Percentiles rank a stretch among this genome's conserved stretches.
phyloP scores from a whole-genome alignment of 2,797 vertebrate genomes.

The Pyrocephalus nanus region DNA sequence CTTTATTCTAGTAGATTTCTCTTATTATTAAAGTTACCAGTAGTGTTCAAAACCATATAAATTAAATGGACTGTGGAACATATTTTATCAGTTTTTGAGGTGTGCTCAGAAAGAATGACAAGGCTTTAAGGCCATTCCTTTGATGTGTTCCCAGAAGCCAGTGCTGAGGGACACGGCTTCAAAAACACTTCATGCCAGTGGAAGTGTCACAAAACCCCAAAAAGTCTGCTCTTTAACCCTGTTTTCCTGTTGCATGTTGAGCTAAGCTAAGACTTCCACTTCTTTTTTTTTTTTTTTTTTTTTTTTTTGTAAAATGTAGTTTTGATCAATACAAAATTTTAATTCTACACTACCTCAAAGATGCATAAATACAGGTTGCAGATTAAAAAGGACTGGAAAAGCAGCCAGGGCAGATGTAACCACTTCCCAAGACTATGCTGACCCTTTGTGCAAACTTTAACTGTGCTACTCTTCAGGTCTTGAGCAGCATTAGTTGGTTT shows the following conservation, averaged over 20 bases:
- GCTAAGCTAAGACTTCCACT: not conserved
- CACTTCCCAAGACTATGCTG: not conserved
- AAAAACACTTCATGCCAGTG: not conserved
- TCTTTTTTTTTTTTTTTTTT: not conserved
- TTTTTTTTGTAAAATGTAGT: not conserved
- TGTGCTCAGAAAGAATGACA: not conserved
- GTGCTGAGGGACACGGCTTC: not conserved
- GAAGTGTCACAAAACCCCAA: not conserved
- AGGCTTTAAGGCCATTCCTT: not conserved
- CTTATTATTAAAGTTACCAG: not conserved
- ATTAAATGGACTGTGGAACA: not conserved
- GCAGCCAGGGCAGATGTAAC: not conserved
- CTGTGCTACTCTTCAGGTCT: not conserved
- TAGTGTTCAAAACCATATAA: not conserved
- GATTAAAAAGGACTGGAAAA: not conserved
- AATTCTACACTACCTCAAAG: not conserved
- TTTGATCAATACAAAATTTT: not conserved
- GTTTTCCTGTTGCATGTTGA: not conserved
- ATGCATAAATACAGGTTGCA: not conserved
- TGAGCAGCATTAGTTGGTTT: not conserved
- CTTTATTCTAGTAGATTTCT: not conserved
- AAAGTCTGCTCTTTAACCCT: not conserved
- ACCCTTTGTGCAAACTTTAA: not conserved
- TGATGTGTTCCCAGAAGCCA: not conserved
- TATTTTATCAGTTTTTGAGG: not conserved